Evolutionary conservation across 2,888 invertebrate genomes (phyloP).

Genomic region (Lissocephala sabroskyi): DNA sequence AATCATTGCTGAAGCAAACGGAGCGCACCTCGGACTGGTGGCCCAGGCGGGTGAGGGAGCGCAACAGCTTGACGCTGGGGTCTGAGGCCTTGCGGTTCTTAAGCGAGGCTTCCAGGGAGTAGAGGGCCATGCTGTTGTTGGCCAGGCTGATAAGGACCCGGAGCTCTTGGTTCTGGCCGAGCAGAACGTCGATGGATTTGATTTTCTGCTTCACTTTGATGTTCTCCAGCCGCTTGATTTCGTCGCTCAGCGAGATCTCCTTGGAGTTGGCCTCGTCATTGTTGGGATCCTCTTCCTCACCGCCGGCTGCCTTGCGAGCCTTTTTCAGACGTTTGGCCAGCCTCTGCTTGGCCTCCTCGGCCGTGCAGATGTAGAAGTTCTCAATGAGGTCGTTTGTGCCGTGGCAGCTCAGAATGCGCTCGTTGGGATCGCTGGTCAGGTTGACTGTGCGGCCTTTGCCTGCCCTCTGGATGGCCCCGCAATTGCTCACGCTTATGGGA

Average conservation of each 20-base stretch:
- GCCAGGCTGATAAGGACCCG: constrained; percentile 79
- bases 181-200: constrained; percentile 80
- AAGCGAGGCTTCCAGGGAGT: constrained; percentile 73
- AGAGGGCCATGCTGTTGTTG: constrained; percentile 84
- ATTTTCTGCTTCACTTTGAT: constrained; percentile 80
- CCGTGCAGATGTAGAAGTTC: constrained; percentile 84
- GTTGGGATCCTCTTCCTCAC: constrained; percentile 50
- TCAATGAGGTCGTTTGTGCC: constrained; percentile 88
- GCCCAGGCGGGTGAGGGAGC: constrained; percentile 82
- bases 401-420: constrained; percentile 84
- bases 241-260: constrained; percentile 79
- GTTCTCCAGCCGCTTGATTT: constrained; percentile 79
- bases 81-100: constrained; percentile 74
- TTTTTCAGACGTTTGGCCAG: constrained; percentile 86
- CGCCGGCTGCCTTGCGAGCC: constrained; percentile 64
- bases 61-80: constrained; percentile 74
- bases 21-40: constrained; percentile 93
- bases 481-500: constrained; percentile 82
- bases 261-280: constrained; percentile 37
- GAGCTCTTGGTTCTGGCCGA: constrained; percentile 82
- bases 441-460: constrained; percentile 86
- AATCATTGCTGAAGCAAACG: constrained; percentile 92
- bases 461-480: constrained; percentile 85
- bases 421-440: constrained; percentile 81
- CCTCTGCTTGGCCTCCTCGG: constrained; percentile 81